Evolutionary conservation across 2,113 vertebrate species (phyloP), one percentile per base, ranked within the genome.

Genomic region (Ptychochromis oligacanthus): DNA sequence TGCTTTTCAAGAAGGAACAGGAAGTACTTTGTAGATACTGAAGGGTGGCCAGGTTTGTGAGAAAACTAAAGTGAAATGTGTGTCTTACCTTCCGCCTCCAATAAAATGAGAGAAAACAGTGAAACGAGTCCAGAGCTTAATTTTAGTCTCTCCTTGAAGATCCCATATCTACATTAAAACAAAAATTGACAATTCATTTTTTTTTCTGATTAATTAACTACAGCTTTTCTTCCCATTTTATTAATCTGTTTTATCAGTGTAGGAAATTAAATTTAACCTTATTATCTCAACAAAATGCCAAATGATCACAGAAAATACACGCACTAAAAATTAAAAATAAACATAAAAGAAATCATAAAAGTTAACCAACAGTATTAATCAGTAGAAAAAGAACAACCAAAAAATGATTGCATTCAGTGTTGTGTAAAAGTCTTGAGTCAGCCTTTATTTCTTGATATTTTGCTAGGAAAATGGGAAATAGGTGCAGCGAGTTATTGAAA

Each of bases 21-120:
- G 87, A 93, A 93, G 96, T 97, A 96, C 96, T 95, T 89, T 97
- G 97, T 97, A 98, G 97, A 97, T 97, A 97, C 82, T 94, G 95
- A 97, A 95, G 97, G 95, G 95, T 90, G 91, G 89, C 84, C 91
- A 92, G 89, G 90, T 93, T 87, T 91, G 93, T 90, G 85, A 92
- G 91, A 86, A 89, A 92, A 89, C 87, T 91, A 61, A 84, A 89
- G 86, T 91, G 85, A 93, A 93, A 88, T 84, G 88, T 92, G 92
- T 94, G 92, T 94, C 92, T 93, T 92, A 93, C 91, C 89, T 94
- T 94, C 93, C 65, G 84, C 92, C 93, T 93, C 90, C 90, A 95
- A 93, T 95, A 94, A 95, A 93, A 88, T 40, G 65, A 93, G 87
- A 93, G 82, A 92, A 93, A 92, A 90, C 80, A 67, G 78, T 89